Evolutionary conservation across 2,113 vertebrate species (phyloP).

Genomic region (Thamnophis sirtalis): DNA sequence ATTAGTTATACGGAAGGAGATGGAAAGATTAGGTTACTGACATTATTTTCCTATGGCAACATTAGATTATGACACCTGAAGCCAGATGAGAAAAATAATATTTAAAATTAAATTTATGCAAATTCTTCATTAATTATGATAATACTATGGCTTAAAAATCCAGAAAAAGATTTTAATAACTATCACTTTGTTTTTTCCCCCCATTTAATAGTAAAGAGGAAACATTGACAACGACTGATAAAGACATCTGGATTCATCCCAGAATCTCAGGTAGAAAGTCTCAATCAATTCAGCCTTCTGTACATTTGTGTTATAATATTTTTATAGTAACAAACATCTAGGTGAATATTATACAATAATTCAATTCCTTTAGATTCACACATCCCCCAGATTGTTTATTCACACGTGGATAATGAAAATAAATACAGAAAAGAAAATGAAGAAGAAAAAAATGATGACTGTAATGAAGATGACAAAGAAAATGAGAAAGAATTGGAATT

Average conservation of each 20-base stretch:
- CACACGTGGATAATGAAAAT: conserved; percentile 59
- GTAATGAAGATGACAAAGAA: conserved; percentile 55
- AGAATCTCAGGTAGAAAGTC: conserved; percentile 64
- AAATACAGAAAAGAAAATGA: conserved; percentile 54
- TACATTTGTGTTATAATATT: conserved; percentile 44
- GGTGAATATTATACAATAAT: conserved; percentile 39
- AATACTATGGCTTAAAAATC: conserved; percentile 26
- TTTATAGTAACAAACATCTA: conserved; percentile 26
- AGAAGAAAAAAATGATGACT: conserved; percentile 56
- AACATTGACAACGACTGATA: conserved; percentile 47
- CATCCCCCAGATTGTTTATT: conserved; percentile 71
- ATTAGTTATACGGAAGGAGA: neutral
- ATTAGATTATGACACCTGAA: neutral
- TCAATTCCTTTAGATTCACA: conserved; percentile 64
- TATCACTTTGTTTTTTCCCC: conserved; percentile 48
- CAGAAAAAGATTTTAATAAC: conserved; percentile 38
- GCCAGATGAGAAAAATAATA: neutral
- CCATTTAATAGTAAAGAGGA: conserved; percentile 75
- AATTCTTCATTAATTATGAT: conserved; percentile 20
- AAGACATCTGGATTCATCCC: conserved; percentile 61
- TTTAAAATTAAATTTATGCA: conserved; percentile 17
- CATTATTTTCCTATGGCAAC: neutral
- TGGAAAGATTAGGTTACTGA: neutral
- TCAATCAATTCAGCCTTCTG: conserved; percentile 48
- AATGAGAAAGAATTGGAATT: conserved; percentile 72